A percentile compares a stretch with the other conserved stretches of the same genome.
Conservation (phyloP, 1,140 invertebrate species). For the Cherax quadricarinatus region DNA sequence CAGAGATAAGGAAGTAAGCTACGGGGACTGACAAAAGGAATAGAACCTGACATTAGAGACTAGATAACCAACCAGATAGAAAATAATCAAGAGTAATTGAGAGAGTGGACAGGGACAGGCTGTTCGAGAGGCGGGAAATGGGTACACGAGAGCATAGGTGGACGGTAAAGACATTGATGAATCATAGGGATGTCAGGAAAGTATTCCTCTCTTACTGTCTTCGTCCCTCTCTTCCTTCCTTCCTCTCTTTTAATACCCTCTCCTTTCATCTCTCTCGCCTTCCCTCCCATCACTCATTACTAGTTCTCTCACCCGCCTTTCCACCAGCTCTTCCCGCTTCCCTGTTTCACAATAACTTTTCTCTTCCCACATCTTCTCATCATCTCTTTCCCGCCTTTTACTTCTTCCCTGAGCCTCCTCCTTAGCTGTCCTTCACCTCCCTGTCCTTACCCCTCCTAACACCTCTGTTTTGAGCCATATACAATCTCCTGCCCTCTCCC, state of each 20-base stretch:
- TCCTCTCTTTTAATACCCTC: constrained; percentile 18
- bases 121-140: too few relatives aligned
- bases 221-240: background rate
- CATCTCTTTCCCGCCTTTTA: background rate
- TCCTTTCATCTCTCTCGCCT: background rate
- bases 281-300: background rate
- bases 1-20: too few relatives aligned
- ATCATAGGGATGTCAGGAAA: too few relatives aligned
- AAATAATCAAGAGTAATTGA: too few relatives aligned
- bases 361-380: background rate
- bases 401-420: background rate
- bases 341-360: background rate
- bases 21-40: too few relatives aligned
- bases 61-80: too few relatives aligned
- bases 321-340: background rate
- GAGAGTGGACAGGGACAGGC: too few relatives aligned
- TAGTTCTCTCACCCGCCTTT: background rate
- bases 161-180: too few relatives aligned
- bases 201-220: background rate
- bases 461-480: too few relatives aligned
- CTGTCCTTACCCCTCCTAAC: background rate
- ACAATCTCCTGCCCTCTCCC: background rate
- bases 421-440: background rate
- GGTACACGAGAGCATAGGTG: too few relatives aligned
- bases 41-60: too few relatives aligned